phyloP scores from a whole-genome alignment of 2,888 invertebrate species.

The Drosophila ezoana region DNA sequence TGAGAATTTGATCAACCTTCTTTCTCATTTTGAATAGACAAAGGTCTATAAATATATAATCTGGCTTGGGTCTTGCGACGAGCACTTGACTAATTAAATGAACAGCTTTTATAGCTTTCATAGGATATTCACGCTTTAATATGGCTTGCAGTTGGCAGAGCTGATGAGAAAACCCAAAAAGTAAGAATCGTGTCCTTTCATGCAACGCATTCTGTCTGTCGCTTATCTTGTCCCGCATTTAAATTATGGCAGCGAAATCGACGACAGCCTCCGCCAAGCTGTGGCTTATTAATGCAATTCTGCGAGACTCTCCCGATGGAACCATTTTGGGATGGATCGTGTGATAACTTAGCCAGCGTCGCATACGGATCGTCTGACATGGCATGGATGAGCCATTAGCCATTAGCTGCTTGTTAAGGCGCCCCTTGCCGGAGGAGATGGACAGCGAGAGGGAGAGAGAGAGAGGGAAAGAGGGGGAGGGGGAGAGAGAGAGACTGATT shows the following conservation, averaged over 20 bases:
- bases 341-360: slow-evolving; percentile 36
- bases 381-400: slow-evolving; percentile 74
- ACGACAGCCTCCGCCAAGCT: slow-evolving; percentile 21
- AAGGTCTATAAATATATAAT: too few species aligned
- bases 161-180: neutral
- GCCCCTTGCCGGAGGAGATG: neutral
- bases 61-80: too few species aligned
- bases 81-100: neutral
- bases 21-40: too few species aligned
- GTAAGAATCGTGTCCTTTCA: too few species aligned
- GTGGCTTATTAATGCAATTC: slow-evolving; percentile 53
- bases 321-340: slow-evolving; percentile 19
- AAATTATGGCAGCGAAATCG: slow-evolving; percentile 67
- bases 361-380: slow-evolving; percentile 37
- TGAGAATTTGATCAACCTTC: too few species aligned
- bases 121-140: neutral
- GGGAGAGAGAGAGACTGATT: slow-evolving; percentile 24
- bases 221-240: slow-evolving; percentile 62
- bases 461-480: slow-evolving; percentile 11
- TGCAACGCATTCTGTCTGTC: neutral
- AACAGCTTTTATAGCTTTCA: neutral
- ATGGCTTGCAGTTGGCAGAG: neutral
- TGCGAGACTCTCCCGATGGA: neutral
- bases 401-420: slow-evolving; percentile 73
- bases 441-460: neutral